Conservation (phyloP, 2,797 vertebrate species). For the Myotis pilosus region DNA sequence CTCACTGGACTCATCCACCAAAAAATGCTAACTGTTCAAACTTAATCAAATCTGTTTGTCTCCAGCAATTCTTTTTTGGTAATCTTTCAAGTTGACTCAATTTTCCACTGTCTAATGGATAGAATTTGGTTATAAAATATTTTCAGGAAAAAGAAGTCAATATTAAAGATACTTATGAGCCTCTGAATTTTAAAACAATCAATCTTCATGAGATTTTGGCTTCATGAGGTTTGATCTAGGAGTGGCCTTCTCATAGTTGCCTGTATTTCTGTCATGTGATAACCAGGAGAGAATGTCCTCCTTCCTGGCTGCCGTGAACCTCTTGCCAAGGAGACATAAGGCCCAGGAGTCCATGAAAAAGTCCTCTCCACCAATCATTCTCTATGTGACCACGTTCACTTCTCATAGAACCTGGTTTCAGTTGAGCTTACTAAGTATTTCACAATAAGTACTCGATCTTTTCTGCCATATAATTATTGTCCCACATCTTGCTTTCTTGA, state of each 20-base stretch:
- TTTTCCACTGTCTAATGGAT: neutral
- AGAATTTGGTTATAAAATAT: constrained; percentile 4
- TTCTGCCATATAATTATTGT: neutral
- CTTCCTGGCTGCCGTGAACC: neutral
- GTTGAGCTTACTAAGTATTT: neutral
- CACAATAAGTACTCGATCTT: neutral
- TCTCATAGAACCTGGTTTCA: neutral
- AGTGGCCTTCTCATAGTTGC: neutral
- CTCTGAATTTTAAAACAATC: constrained; percentile 24
- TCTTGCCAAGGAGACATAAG: neutral
- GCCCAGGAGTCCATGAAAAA: neutral
- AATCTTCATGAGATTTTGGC: neutral
- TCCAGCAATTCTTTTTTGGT: neutral
- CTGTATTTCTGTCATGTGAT: neutral
- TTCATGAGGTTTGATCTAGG: neutral
- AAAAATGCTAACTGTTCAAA: neutral
- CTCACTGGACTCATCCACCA: neutral
- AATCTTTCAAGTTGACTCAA: neutral
- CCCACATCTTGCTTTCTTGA: neutral
- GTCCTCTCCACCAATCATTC: neutral
- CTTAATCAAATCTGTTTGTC: neutral
- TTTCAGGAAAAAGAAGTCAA: constrained; percentile 23
- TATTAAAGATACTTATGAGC: neutral
- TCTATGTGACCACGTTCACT: neutral
- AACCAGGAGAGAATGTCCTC: neutral